Conservation (phyloP, 2,797 vertebrate species). For the Melopsittacus undulatus region DNA sequence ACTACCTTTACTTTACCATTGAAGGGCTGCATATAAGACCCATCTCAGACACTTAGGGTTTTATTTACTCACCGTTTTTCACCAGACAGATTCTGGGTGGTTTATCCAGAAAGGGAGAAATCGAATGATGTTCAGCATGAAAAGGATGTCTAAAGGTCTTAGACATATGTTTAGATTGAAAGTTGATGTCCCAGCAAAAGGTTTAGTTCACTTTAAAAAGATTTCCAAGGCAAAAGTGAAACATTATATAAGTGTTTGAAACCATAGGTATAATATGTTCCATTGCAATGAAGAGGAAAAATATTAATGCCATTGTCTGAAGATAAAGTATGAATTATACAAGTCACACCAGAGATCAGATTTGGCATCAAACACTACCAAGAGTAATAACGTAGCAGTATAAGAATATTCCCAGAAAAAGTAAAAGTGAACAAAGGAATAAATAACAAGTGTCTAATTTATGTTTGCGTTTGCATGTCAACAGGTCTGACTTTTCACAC, state of each 20-base stretch:
- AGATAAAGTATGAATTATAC: not conserved
- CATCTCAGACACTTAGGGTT: not conserved
- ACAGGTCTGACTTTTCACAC: not conserved
- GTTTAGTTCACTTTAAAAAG: not conserved
- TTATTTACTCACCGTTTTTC: not conserved
- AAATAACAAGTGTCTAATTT: not conserved
- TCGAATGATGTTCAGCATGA: not conserved
- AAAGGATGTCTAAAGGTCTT: not conserved
- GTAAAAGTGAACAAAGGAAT: not conserved
- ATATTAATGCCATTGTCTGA: not conserved
- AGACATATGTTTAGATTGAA: not conserved
- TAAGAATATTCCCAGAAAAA: not conserved
- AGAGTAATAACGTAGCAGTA: not conserved
- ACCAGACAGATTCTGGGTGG: not conserved
- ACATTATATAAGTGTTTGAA: not conserved
- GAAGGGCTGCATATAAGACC: not conserved
- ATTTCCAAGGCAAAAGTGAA: not conserved
- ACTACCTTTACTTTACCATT: constrained; percentile 23
- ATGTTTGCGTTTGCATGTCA: not conserved
- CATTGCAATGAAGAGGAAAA: not conserved
- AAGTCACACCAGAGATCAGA: not conserved
- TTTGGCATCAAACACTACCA: not conserved
- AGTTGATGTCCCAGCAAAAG: not conserved
- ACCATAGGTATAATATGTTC: not conserved
- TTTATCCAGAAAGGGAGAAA: not conserved